Evolutionary conservation across 2,113 vertebrate genomes (phyloP).

Genomic region (Tringa solitaria): DNA sequence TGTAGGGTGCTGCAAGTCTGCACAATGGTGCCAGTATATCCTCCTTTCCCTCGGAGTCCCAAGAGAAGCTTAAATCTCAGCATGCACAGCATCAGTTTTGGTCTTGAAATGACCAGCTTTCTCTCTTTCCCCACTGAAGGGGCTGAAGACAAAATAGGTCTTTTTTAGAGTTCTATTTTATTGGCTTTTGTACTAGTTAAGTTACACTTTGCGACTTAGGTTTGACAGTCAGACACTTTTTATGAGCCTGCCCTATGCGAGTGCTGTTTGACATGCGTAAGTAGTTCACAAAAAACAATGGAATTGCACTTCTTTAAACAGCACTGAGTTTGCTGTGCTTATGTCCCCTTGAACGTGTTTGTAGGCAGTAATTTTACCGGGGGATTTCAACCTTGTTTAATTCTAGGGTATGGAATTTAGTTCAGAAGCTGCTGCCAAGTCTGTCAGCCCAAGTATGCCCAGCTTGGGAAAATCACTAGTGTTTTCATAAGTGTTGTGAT

Average conservation of each 20-base stretch:
- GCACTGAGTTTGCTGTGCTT: neutral
- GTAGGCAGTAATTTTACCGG: neutral
- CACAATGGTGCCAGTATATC: neutral
- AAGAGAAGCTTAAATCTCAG: neutral
- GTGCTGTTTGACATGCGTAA: neutral
- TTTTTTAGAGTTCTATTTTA: neutral
- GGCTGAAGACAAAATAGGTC: neutral
- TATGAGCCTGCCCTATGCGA: neutral
- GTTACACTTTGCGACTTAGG: neutral
- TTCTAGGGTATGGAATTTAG: neutral
- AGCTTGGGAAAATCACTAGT: neutral
- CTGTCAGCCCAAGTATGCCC: too few species aligned
- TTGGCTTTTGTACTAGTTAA: neutral
- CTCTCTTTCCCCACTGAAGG: neutral
- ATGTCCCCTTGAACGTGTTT: neutral
- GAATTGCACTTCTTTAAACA: neutral
- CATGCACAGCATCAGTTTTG: neutral
- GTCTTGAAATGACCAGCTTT: neutral
- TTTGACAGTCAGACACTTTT: neutral
- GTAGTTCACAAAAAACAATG: neutral
- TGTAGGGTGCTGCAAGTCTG: neutral
- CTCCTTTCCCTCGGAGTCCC: neutral
- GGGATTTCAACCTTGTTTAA: neutral
- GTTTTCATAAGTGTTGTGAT: neutral
- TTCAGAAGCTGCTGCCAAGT: neutral